These are phyloP conservation scores for Cyphomyrus discorhynchus DNA, from an alignment of 2,113 vertebrate genomes.

Conservation along the genomic window DNA sequence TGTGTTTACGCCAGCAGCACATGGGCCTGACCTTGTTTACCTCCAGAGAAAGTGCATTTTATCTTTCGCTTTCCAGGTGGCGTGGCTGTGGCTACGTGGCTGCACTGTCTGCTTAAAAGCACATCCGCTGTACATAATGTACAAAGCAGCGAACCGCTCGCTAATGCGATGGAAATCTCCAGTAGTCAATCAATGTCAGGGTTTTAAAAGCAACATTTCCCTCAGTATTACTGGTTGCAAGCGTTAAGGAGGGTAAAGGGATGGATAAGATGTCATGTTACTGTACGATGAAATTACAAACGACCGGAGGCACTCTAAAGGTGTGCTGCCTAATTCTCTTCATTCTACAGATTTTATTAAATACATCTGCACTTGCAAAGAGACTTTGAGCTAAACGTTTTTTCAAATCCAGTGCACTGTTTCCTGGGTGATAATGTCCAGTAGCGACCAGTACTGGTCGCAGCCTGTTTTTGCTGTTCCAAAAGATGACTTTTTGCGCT, in stretches of 20 bases:
- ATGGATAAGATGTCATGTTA: not conserved
- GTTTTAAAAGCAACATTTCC: slow-evolving; percentile 34
- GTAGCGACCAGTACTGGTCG: not conserved
- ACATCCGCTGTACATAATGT: not conserved
- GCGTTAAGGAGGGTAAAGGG: not conserved
- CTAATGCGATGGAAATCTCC: slow-evolving; percentile 19
- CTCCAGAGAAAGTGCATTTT: not conserved
- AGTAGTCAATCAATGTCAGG: slow-evolving; percentile 24
- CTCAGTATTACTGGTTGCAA: slow-evolving; percentile 11
- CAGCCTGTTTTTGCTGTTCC: not conserved
- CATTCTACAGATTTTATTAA: not conserved
- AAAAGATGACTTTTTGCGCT: not conserved
- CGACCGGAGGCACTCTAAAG: not conserved
- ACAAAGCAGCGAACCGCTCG: not conserved
- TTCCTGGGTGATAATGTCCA: not conserved
- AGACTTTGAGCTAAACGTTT: not conserved
- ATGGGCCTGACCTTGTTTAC: slow-evolving; percentile 20
- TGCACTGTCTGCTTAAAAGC: not conserved
- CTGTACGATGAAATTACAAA: not conserved
- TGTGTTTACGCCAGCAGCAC: slow-evolving; percentile 30
- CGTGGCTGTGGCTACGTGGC: slow-evolving; percentile 10
- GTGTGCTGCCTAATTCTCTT: not conserved
- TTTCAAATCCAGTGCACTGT: not conserved
- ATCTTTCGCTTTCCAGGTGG: not conserved
- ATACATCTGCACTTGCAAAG: slow-evolving; percentile 6